phyloP scores from a whole-genome alignment of 2,888 invertebrate species.

The Eilema griseolum region DNA sequence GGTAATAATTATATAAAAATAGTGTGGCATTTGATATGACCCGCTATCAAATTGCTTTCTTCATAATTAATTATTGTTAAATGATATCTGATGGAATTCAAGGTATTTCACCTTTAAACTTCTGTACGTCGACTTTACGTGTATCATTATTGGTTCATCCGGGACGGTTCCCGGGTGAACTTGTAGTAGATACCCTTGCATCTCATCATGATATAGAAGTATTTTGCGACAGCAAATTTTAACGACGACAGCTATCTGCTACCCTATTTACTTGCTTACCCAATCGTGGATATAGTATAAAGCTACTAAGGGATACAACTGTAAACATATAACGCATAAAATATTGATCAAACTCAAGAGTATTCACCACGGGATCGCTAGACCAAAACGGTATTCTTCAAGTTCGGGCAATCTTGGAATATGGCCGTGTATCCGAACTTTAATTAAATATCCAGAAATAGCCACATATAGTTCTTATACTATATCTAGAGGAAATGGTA shows the following conservation, averaged over 20 bases:
- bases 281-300: neutral
- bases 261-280: neutral
- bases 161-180: neutral
- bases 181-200: neutral
- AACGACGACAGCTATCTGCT: too few relatives aligned
- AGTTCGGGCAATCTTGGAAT: neutral
- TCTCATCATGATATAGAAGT: neutral
- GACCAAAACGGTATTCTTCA: neutral
- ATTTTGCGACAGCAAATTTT: neutral
- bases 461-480: neutral
- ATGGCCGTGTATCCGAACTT: neutral
- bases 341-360: neutral
- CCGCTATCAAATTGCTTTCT: neutral
- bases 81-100: neutral
- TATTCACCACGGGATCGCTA: neutral
- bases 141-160: too few relatives aligned
- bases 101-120: conserved; percentile 12
- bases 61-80: neutral
- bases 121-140: too few relatives aligned
- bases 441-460: neutral
- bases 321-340: too few relatives aligned
- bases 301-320: neutral
- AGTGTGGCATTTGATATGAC: conserved; percentile 24
- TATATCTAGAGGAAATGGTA: conserved; percentile 24
- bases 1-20: conserved; percentile 38